A percentile compares a stretch with the other conserved stretches of the same genome.
These are phyloP conservation scores for Diarsia mendica DNA, from an alignment of 2,888 invertebrate species.

Conservation along the genomic window DNA sequence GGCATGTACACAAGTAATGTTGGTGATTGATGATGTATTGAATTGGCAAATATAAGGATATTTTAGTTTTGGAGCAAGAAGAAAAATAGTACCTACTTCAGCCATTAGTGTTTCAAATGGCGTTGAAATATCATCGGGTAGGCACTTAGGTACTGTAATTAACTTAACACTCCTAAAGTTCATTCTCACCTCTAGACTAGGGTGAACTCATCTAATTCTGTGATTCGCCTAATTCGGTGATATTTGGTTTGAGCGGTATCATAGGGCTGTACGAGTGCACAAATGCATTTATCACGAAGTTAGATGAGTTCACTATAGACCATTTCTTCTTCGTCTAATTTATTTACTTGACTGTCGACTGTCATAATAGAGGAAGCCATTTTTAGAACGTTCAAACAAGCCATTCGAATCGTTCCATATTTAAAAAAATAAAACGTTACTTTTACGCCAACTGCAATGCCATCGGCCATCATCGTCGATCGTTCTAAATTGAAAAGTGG, in stretches of 20 bases:
- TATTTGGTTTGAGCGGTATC: too few species aligned
- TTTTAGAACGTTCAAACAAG: neutral
- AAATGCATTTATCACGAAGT: too few species aligned
- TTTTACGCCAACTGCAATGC: constrained; percentile 3
- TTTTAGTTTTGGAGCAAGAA: constrained; percentile 12
- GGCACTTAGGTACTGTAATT: neutral
- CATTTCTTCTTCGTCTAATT: neutral
- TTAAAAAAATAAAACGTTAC: constrained; percentile 2
- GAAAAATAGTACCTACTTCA: neutral
- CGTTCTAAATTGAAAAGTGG: constrained; percentile 42
- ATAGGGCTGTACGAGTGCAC: too few species aligned
- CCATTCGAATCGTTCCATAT: constrained; percentile 5
- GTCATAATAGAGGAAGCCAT: neutral
- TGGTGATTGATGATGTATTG: constrained; percentile 43
- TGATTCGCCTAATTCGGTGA: too few species aligned
- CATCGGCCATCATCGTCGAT: constrained; percentile 8
- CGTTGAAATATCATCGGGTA: neutral
- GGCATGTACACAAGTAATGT: constrained; percentile 28
- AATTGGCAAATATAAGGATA: constrained; percentile 20
- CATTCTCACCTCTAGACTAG: neutral
- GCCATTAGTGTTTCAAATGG: neutral
- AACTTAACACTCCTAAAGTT: neutral
- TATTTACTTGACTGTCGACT: neutral
- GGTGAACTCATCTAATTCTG: too few species aligned
- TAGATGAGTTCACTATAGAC: too few species aligned